A percentile compares a stretch with the other conserved stretches of the same genome.
These are phyloP conservation scores for Tonatia bakeri DNA, from an alignment of 2,113 vertebrate species.

Conservation along the genomic window DNA sequence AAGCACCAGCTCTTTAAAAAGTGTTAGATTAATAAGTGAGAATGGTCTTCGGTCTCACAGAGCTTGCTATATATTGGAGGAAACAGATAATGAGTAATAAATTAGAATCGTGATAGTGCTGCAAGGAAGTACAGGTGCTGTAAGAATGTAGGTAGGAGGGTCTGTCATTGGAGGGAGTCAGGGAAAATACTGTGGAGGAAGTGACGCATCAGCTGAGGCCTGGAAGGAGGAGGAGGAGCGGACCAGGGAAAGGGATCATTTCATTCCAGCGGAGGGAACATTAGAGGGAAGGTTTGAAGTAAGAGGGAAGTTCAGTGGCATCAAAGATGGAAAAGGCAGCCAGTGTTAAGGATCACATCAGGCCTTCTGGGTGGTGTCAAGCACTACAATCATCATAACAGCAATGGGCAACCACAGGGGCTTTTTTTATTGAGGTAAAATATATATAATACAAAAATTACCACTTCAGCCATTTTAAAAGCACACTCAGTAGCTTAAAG, in stretches of 20 bases:
- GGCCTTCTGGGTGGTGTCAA: background rate
- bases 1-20: background rate
- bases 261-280: background rate
- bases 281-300: background rate
- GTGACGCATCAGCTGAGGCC: background rate
- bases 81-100: background rate
- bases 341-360: too few species aligned
- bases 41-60: background rate
- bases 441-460: background rate
- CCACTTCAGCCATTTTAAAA: background rate
- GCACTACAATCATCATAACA: background rate
- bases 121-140: background rate
- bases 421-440: background rate
- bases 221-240: background rate
- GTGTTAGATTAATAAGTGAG: background rate
- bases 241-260: background rate
- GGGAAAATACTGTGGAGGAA: background rate
- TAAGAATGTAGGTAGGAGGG: background rate
- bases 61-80: background rate
- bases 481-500: background rate
- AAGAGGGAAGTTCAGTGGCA: background rate
- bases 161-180: background rate
- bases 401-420: background rate
- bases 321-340: background rate
- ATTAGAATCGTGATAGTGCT: background rate